Percentiles rank a stretch among this genome's conserved stretches.
phyloP scores from a whole-genome alignment of 2,797 vertebrate genomes.

The Esox masquinongy region DNA sequence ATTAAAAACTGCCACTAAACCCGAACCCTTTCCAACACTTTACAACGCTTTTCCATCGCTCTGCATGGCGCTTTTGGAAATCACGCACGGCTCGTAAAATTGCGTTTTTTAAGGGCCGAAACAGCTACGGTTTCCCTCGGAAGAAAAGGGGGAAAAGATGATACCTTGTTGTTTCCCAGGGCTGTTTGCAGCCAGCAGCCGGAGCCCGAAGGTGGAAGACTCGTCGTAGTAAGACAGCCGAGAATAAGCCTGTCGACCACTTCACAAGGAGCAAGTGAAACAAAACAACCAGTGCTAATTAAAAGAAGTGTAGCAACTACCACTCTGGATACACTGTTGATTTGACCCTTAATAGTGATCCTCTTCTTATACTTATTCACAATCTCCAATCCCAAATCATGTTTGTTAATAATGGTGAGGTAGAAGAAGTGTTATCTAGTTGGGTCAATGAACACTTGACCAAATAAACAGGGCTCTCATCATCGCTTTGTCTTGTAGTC shows the following conservation, averaged over 20 bases:
- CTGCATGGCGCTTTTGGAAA: conserved; percentile 29
- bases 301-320: conserved; percentile 7
- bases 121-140: conserved; percentile 17
- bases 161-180: conserved; percentile 31
- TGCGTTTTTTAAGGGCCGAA: conserved; percentile 6
- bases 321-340: not conserved
- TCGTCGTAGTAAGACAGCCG: not conserved
- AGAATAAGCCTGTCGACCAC: conserved; percentile 36
- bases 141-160: conserved; percentile 22
- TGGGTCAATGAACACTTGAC: not conserved
- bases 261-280: conserved; percentile 44
- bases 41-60: conserved; percentile 9
- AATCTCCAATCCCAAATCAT: not conserved
- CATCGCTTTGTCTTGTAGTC: conserved; percentile 17
- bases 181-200: conserved; percentile 24
- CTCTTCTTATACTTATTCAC: too few species aligned
- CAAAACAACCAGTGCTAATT: conserved; percentile 28
- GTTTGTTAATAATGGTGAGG: conserved; percentile 12
- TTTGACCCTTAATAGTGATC: too few species aligned
- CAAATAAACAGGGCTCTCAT: not conserved
- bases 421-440: not conserved
- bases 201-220: not conserved
- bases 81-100: conserved; percentile 21
- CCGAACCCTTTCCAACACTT: conserved; percentile 18
- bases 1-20: conserved; percentile 50